Conservation (phyloP, 2,797 vertebrate genomes). For the Poeciliopsis gracilis region DNA sequence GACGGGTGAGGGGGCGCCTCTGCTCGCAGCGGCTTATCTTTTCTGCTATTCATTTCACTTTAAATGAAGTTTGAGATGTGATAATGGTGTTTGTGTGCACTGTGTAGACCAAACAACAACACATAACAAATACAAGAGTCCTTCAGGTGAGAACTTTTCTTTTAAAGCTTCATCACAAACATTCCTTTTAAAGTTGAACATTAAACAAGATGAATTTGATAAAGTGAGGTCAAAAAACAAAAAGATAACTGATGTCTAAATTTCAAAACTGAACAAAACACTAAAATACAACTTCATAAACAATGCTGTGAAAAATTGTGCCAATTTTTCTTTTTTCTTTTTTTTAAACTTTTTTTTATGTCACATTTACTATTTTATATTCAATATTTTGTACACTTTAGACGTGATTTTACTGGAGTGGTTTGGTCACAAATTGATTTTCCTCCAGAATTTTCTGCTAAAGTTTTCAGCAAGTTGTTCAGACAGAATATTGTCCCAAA, state of each 20-base stretch:
- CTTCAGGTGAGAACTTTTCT: not conserved
- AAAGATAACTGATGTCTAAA: not conserved
- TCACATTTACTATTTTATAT: not conserved
- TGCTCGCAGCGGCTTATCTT: slow-evolving; percentile 43
- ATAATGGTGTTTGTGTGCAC: slow-evolving; percentile 9
- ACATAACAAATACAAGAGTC: not conserved
- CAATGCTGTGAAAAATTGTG: not conserved
- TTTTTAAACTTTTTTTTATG: not conserved
- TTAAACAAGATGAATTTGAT: not conserved
- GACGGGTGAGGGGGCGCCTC: not conserved
- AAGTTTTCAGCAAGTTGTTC: not conserved
- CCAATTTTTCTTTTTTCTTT: not conserved
- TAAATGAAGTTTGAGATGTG: slow-evolving; percentile 22
- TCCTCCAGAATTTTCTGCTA: not conserved
- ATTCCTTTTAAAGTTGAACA: not conserved
- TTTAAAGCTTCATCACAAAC: not conserved
- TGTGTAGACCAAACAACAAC: slow-evolving; percentile 19
- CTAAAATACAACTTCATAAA: not conserved
- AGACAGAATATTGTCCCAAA: not conserved
- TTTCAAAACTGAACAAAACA: not conserved
- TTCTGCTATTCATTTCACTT: slow-evolving; percentile 37
- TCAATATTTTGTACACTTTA: not conserved
- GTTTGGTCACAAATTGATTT: not conserved
- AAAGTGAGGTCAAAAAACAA: not conserved
- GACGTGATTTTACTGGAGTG: not conserved